Conservation (phyloP, 2,113 vertebrate genomes). For the Syngnathus scovelli region DNA sequence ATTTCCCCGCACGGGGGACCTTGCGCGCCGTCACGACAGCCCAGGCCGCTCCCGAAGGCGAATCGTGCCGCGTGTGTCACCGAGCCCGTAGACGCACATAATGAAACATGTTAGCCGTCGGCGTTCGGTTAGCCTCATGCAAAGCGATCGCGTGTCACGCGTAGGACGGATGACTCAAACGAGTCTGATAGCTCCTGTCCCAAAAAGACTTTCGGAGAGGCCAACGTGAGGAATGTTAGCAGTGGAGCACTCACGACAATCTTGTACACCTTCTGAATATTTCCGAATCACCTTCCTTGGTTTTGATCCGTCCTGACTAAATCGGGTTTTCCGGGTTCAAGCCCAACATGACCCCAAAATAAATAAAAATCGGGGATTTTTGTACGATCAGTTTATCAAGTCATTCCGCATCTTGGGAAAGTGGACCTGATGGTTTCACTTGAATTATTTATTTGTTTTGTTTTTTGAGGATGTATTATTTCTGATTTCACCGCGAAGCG, state of each 20-base stretch:
- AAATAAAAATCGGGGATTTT: neutral
- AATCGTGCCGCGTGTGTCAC: conserved; percentile 41
- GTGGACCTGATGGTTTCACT: neutral
- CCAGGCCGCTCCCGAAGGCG: neutral
- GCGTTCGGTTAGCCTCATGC: conserved; percentile 90
- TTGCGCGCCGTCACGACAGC: conserved; percentile 64
- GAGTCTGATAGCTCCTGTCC: conserved; percentile 35
- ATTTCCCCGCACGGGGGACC: conserved; percentile 56
- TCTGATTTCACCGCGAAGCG: conserved; percentile 43
- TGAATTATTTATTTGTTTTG: neutral
- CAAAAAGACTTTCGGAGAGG: conserved; percentile 18
- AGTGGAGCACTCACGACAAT: neutral
- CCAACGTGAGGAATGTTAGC: conserved; percentile 9
- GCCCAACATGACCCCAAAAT: neutral
- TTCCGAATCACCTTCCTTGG: neutral
- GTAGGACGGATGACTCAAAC: conserved; percentile 56
- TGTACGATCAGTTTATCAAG: neutral
- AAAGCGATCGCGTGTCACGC: conserved; percentile 88
- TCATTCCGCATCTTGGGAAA: neutral
- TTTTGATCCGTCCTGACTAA: neutral
- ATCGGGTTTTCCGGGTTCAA: neutral
- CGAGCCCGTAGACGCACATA: conserved; percentile 65
- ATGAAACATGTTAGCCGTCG: conserved; percentile 90
- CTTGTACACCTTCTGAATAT: neutral
- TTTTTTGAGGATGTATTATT: conserved; percentile 1